Evolutionary conservation across 2,888 invertebrate genomes (phyloP), one percentile per base, ranked within the genome.

Genomic region (Peribatodes rhomboidaria): DNA sequence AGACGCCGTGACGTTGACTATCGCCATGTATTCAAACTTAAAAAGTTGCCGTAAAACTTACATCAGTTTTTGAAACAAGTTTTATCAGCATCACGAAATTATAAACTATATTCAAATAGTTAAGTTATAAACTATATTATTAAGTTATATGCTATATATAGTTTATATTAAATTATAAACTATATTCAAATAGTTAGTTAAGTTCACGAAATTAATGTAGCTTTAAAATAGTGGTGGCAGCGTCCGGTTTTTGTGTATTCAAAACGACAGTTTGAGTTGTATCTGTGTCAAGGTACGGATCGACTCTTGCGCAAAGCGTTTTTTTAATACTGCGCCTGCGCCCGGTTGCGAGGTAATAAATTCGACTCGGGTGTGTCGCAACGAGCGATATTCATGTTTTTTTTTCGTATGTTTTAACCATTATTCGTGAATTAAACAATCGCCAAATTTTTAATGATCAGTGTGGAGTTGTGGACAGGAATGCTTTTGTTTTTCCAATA

Each of bases 161-260:
- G n/a, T n/a, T n/a, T n/a, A n/a, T n/a, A 42, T 22, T 47, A 47
- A 52, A 31, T 44, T 4, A 13, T 54, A 49, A 49, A 42, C 22
- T 37, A 35, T 49, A 55, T 53, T 50, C 4, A 52, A 54, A 42
- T 54, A 54, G 33, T 33, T 52, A 56, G 18, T 42, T 47, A 47
- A 20, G 52, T 72, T 63, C 61, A 61, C 47, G 37, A 65, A 60
- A 73, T 70, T 74, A 73, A 73, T 44, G 14, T 75, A 74, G 78
- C 71, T 82, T 81, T 73, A 74, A 82, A 88, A 85, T 86, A 84
- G 86, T 86, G 82, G 85, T 87, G 85, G 86, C 85, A 83, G 88
- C 88, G 92, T 92, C 92, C 91, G 92, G 92, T 92, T 92, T 92
- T 92, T 92, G 90, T 92, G 89, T 92, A 92, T 92, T 92, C 91